A percentile compares a stretch with the other conserved stretches of the same genome.
Conservation (phyloP, 2,113 vertebrate genomes). For the Vidua chalybeata region DNA sequence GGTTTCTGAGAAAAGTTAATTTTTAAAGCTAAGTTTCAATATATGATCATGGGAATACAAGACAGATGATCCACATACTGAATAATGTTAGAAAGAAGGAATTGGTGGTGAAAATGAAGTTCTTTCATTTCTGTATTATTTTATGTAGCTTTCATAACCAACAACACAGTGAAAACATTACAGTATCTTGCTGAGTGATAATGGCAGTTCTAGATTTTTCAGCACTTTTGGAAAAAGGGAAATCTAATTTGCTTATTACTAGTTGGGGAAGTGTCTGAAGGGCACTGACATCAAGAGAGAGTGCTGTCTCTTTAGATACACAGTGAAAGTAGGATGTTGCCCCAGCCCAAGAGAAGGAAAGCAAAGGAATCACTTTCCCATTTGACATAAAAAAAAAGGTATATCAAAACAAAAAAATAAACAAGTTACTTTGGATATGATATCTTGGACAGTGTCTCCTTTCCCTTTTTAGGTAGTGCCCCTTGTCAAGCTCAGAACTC, state of each 20-base stretch:
- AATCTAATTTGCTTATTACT: neutral
- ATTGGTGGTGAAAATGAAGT: neutral
- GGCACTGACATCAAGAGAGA: neutral
- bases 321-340: neutral
- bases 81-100: neutral
- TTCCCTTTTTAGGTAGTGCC: neutral
- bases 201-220: neutral
- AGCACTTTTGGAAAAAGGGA: neutral
- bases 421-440: neutral
- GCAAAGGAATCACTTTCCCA: neutral
- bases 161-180: accelerated
- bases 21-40: neutral
- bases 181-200: neutral
- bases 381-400: neutral
- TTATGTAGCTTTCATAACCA: neutral
- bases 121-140: neutral
- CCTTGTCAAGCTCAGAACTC: neutral
- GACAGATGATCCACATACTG: neutral
- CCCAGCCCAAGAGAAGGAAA: neutral
- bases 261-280: neutral
- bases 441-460: neutral
- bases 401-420: neutral
- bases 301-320: neutral
- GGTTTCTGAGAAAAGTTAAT: neutral
- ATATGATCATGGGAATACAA: neutral